Conservation (phyloP, 2,888 invertebrate species). For the Gymnosoma rotundatum region DNA sequence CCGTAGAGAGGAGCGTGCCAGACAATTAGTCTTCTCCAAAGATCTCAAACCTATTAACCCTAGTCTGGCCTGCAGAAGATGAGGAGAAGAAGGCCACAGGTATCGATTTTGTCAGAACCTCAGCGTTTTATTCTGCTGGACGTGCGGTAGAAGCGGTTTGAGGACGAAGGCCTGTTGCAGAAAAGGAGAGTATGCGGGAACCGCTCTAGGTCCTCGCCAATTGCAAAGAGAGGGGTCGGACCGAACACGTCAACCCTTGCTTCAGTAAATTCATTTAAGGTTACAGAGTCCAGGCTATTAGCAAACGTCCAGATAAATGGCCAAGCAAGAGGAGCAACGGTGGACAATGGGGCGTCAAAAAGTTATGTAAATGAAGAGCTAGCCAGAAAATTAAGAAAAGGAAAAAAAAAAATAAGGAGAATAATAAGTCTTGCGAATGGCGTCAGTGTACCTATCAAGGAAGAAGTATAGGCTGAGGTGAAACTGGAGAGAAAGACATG, state of each 20-base stretch:
- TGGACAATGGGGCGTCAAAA: constrained; percentile 20
- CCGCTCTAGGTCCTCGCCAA: not conserved
- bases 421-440: too few species aligned
- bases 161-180: constrained; percentile 9
- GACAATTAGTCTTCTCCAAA: not conserved
- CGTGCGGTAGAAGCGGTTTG: not conserved
- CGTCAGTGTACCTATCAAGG: not conserved
- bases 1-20: not conserved
- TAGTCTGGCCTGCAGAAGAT: not conserved
- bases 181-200: constrained; percentile 1
- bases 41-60: too few species aligned
- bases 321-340: not conserved
- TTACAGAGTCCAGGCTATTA: too few species aligned
- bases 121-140: constrained; percentile 17
- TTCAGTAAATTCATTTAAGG: too few species aligned
- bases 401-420: too few species aligned
- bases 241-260: not conserved
- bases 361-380: constrained; percentile 17
- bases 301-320: too few species aligned
- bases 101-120: constrained; percentile 23
- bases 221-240: constrained; percentile 20
- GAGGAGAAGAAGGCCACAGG: not conserved
- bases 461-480: constrained; percentile 1
- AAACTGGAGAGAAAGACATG: not conserved
- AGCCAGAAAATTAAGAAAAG: not conserved